Conservation (phyloP, 2,113 vertebrate species). For the Rhizomys pruinosus region DNA sequence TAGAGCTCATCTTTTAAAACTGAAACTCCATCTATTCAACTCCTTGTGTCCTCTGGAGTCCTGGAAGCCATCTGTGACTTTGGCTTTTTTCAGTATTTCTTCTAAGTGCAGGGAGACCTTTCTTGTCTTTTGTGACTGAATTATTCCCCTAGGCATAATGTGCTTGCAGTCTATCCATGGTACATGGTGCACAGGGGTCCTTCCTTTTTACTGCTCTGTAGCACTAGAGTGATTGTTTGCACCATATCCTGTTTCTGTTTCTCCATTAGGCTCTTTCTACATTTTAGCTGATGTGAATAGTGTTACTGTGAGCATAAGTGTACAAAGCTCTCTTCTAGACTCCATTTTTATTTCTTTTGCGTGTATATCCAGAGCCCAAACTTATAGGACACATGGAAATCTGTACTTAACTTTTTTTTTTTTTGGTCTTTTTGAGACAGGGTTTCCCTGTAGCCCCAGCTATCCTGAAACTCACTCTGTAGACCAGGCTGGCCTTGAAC, state of each 20-base stretch:
- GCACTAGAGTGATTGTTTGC: neutral
- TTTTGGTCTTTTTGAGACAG: too few relatives aligned
- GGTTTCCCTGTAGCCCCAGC: too few relatives aligned
- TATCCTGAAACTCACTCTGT: too few relatives aligned
- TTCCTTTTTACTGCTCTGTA: neutral
- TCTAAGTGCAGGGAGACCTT: neutral
- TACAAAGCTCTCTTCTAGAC: neutral
- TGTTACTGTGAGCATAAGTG: neutral
- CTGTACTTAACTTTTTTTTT: too few relatives aligned
- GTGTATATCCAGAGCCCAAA: too few relatives aligned
- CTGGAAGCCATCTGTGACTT: neutral
- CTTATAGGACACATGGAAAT: neutral
- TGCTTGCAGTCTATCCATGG: neutral
- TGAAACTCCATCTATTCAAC: neutral
- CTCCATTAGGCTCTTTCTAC: neutral
- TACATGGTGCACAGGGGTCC: neutral
- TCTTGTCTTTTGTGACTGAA: neutral
- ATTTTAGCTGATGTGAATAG: neutral
- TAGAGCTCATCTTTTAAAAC: neutral
- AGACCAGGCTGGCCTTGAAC: too few relatives aligned
- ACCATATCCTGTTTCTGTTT: neutral
- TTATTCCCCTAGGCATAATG: neutral
- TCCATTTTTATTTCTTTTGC: neutral
- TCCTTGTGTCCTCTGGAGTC: neutral
- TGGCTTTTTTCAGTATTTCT: neutral